Evolutionary conservation across 2,113 vertebrate species (phyloP).

Genomic region (Lanius ludovicianus): DNA sequence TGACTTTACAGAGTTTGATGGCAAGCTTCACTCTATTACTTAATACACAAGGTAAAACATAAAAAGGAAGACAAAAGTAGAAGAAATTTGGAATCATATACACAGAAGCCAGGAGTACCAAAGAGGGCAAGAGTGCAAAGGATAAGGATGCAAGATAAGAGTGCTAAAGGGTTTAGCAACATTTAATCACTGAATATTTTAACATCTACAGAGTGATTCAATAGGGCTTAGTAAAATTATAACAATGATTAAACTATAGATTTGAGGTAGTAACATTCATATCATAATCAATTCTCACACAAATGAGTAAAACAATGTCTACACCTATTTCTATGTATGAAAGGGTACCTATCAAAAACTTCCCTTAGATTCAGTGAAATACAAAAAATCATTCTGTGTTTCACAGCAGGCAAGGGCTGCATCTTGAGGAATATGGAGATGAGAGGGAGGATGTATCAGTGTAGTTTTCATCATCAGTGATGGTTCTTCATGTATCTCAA

Average conservation of each 20-base stretch:
- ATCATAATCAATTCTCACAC: neutral
- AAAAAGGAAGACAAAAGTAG: neutral
- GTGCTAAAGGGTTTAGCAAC: neutral
- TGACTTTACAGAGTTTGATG: neutral
- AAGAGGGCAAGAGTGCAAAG: neutral
- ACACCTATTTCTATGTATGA: neutral
- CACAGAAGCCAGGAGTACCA: neutral
- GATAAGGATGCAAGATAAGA: neutral
- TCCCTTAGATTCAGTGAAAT: neutral
- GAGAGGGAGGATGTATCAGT: neutral
- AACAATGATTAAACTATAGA: neutral
- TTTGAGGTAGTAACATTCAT: neutral
- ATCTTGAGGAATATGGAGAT: neutral
- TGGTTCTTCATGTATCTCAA: neutral
- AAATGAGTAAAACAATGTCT: neutral
- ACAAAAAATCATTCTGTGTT: neutral
- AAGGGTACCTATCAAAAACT: neutral
- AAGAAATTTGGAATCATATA: neutral
- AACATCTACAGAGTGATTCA: neutral
- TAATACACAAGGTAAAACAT: neutral
- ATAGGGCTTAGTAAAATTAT: neutral
- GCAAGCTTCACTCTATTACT: neutral
- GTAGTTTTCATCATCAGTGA: neutral
- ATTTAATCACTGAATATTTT: neutral
- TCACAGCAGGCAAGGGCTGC: neutral